Conservation (phyloP, 2,113 vertebrate genomes). For the Callorhinus ursinus region DNA sequence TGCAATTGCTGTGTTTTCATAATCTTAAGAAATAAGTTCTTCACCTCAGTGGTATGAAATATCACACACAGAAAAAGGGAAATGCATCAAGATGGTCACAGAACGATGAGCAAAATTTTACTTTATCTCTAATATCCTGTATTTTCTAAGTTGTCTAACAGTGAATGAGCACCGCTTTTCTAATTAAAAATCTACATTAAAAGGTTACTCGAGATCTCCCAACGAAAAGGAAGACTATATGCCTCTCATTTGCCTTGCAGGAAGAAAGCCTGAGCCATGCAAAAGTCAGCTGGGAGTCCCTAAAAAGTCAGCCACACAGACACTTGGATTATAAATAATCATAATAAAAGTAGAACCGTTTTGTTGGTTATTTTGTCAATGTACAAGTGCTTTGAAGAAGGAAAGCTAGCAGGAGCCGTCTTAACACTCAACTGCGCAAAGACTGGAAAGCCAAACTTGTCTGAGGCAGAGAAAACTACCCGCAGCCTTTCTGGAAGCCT, state of each 20-base stretch:
- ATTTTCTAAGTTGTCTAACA: constrained; percentile 6
- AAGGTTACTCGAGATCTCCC: neutral
- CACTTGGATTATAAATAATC: neutral
- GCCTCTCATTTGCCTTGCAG: neutral
- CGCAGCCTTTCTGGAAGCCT: neutral
- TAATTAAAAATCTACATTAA: neutral
- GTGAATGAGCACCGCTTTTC: neutral
- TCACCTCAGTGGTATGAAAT: neutral
- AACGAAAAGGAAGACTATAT: neutral
- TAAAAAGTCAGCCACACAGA: neutral
- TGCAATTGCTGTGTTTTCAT: neutral
- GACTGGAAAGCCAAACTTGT: neutral
- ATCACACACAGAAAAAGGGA: neutral
- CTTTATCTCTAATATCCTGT: neutral
- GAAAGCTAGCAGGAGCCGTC: neutral
- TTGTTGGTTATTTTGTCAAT: neutral
- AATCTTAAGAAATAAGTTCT: neutral
- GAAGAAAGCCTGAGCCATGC: neutral
- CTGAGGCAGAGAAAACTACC: neutral
- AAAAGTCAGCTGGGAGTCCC: neutral
- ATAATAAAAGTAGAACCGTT: neutral
- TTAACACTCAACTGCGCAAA: neutral
- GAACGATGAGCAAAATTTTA: neutral
- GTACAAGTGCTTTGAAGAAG: neutral
- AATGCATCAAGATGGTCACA: neutral